A percentile compares a stretch with the other conserved stretches of the same genome.
Conservation (phyloP, 2,113 vertebrate species). For the Macrotus californicus region DNA sequence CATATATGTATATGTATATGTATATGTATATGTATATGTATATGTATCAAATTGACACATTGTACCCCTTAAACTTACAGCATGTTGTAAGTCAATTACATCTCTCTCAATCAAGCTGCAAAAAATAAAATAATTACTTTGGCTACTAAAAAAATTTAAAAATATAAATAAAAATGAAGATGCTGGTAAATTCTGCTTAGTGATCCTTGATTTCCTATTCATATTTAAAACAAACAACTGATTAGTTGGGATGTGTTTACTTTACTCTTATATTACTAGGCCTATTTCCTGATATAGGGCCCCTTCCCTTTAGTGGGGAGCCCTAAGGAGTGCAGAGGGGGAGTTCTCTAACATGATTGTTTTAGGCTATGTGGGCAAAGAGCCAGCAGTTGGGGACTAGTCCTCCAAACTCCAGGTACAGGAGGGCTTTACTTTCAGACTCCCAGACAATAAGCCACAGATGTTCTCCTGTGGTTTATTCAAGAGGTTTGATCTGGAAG, state of each 20-base stretch:
- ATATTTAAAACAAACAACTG: not conserved
- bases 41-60: not conserved
- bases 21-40: too few species aligned
- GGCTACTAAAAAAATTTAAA: not conserved
- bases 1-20: not conserved
- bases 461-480: not conserved
- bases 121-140: not conserved
- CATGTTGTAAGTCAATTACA: not conserved
- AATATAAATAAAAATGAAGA: not conserved
- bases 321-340: not conserved
- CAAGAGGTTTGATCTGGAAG: not conserved
- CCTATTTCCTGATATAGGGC: not conserved
- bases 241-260: not conserved
- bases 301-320: not conserved
- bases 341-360: not conserved
- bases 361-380: not conserved
- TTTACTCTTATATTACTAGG: not conserved
- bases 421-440: not conserved
- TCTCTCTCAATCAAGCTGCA: not conserved
- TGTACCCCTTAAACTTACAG: not conserved
- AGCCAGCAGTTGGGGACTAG: not conserved
- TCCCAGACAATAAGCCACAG: not conserved
- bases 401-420: not conserved
- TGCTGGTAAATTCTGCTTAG: not conserved
- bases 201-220: not conserved